These are phyloP conservation scores for Nothobranchius kuhntae DNA, from an alignment of 2,113 vertebrate genomes.

Conservation along the genomic window DNA sequence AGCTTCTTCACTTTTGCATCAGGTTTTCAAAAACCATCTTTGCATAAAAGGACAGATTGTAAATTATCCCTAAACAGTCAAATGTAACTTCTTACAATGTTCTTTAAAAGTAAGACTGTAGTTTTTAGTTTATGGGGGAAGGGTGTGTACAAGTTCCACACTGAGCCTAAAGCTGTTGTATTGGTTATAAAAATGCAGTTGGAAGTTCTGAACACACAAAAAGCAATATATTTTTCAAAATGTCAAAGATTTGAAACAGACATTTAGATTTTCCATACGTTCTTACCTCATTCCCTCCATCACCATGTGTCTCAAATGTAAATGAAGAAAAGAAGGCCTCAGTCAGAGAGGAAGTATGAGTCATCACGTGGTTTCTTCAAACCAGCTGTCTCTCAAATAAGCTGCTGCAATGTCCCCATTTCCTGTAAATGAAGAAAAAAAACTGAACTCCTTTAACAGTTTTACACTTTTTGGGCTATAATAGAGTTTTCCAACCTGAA, in stretches of 20 bases:
- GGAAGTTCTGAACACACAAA: background rate
- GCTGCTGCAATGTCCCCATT: slow-evolving; percentile 42
- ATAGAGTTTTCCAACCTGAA: too few relatives aligned
- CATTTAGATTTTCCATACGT: background rate
- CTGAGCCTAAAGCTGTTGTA: background rate
- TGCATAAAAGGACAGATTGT: background rate
- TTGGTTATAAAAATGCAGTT: background rate
- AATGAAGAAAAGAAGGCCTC: slow-evolving; percentile 21
- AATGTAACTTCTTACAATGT: background rate
- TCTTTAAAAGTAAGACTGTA: background rate
- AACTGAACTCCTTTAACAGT: slow-evolving; percentile 1
- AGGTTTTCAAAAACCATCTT: background rate
- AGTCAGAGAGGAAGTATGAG: slow-evolving; percentile 64
- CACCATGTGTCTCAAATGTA: slow-evolving; percentile 23
- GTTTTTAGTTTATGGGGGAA: background rate
- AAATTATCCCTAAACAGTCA: background rate
- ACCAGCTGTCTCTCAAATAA: slow-evolving; percentile 29
- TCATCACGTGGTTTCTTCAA: slow-evolving; percentile 56
- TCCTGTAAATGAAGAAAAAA: slow-evolving; percentile 39
- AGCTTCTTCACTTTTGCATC: slow-evolving; percentile 13
- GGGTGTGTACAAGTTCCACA: background rate
- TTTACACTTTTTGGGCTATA: too few relatives aligned
- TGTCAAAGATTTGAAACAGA: background rate
- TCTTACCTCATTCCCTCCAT: slow-evolving; percentile 66
- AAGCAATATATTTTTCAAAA: too few relatives aligned